Percentiles rank a stretch among this genome's conserved stretches.
Conservation (phyloP, 2,113 vertebrate species). For the Pelecanus crispus region DNA sequence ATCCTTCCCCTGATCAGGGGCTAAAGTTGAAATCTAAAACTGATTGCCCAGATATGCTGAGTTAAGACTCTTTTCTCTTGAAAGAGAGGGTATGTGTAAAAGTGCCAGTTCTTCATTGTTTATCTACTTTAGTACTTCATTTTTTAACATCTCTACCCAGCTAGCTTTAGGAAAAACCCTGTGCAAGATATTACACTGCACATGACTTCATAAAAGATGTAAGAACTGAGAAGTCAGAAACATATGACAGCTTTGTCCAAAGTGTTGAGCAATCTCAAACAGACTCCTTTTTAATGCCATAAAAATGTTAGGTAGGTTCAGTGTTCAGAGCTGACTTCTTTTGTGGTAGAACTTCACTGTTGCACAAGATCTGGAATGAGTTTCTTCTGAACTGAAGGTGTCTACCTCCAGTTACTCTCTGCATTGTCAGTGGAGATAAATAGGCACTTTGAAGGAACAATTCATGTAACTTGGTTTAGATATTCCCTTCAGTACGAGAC, state of each 20-base stretch:
- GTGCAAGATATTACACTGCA: background rate
- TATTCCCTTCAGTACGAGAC: background rate
- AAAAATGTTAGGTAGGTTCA: background rate
- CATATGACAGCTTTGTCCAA: background rate
- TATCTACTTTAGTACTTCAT: background rate
- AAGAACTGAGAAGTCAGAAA: background rate
- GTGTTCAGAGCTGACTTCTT: background rate
- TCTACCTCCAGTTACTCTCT: background rate
- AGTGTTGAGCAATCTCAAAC: background rate
- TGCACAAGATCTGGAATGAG: background rate
- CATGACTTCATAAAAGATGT: background rate
- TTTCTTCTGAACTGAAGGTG: background rate
- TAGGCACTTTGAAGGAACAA: background rate
- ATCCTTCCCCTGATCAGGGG: background rate
- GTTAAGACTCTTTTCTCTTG: constrained; percentile 53
- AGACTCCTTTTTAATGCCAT: background rate
- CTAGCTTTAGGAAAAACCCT: background rate
- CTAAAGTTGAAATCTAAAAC: constrained; percentile 38
- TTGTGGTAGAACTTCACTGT: background rate
- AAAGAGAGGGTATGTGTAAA: background rate
- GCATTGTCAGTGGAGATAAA: background rate
- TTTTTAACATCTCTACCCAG: background rate
- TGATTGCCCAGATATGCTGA: constrained; percentile 3
- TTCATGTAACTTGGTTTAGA: background rate
- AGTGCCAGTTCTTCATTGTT: background rate